phyloP scores from a whole-genome alignment of 2,113 vertebrate genomes.

The Oenanthe melanoleuca region DNA sequence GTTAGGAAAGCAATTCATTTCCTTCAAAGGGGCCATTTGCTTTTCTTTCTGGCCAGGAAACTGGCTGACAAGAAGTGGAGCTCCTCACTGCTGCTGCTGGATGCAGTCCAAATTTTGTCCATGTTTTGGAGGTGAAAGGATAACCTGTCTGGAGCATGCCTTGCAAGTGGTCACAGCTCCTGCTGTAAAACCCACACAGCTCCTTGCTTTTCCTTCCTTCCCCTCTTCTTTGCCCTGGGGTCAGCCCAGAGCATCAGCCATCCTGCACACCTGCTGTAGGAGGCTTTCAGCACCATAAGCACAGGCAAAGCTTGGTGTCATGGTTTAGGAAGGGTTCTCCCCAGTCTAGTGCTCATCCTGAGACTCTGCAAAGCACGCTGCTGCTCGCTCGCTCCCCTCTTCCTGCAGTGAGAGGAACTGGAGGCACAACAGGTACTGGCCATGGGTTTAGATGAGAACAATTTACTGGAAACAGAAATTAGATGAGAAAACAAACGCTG shows the following conservation, averaged over 20 bases:
- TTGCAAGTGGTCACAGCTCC: background rate
- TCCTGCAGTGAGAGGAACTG: background rate
- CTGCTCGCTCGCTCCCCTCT: accelerated
- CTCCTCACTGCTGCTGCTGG: background rate
- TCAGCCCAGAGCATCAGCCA: accelerated
- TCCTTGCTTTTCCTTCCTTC: background rate
- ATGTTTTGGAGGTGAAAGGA: background rate
- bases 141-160: accelerated
- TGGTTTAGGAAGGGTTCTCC: background rate
- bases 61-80: background rate
- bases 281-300: background rate
- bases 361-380: background rate
- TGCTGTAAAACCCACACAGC: background rate
- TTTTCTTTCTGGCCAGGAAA: background rate
- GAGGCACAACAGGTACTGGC: background rate
- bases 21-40: background rate
- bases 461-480: background rate
- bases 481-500: background rate
- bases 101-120: background rate
- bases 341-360: background rate
- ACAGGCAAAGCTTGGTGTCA: background rate
- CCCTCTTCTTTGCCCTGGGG: background rate
- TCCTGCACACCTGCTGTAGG: background rate
- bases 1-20: background rate
- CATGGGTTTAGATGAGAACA: background rate